These are phyloP conservation scores for Mus musculus DNA, from an alignment of 2,113 vertebrate species.

Conservation along the genomic window GRCm39 chr17:25167501-25168000, in stretches of 20 bases:
- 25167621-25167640: conserved; percentile 91
- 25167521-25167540: no score
- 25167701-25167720: conserved; percentile 86
- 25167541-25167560: no score
- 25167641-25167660: conserved; percentile 81
- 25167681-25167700: conserved; percentile 88
- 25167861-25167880: background rate
- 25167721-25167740: conserved; percentile 93
- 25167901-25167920: background rate
- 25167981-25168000: background rate
- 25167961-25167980: background rate
- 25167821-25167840: background rate
- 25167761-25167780: conserved; percentile 37
- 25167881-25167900: background rate
- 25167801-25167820: rapidly evolving
- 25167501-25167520: no score
- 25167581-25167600: background rate
- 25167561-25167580: background rate
- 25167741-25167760: conserved; percentile 89
- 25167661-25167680: conserved; percentile 92
- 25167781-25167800: background rate
- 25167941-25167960: background rate
- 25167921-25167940: background rate
- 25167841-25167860: background rate
- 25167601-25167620: conserved; percentile 93